Evolutionary conservation across 1,140 invertebrate genomes (phyloP).

Genomic region (Leptopilina boulardi): DNA sequence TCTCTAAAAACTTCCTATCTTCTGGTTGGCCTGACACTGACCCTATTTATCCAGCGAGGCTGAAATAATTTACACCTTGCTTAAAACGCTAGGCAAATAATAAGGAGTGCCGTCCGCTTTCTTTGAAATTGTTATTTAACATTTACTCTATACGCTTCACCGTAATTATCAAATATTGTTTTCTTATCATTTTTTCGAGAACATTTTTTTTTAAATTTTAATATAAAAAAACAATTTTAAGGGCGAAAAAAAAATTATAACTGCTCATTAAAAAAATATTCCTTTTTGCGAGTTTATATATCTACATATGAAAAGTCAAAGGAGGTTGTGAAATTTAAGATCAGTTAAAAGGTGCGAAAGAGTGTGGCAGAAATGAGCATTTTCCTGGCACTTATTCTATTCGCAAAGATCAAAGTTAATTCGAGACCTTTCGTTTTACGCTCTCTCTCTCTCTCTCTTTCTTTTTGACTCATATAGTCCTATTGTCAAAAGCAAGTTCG

Average conservation of each 20-base stretch:
- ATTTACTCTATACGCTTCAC: background rate
- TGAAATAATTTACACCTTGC: conserved; percentile 5
- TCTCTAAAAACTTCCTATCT: background rate
- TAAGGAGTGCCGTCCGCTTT: background rate
- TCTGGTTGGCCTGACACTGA: conserved; percentile 1
- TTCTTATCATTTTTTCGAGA: background rate
- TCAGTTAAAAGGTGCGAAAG: conserved; percentile 1
- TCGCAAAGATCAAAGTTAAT: conserved; percentile 48
- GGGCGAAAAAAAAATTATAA: background rate
- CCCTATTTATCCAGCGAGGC: conserved; percentile 16
- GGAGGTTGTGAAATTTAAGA: conserved; percentile 16
- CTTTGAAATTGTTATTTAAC: background rate
- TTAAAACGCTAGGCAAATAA: background rate
- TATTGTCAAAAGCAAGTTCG: conserved; percentile 38
- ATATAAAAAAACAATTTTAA: no score
- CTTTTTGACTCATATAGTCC: no score
- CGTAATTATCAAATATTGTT: background rate
- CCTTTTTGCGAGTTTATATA: background rate
- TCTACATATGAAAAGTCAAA: no score
- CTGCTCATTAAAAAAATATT: background rate
- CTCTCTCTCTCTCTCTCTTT: no score
- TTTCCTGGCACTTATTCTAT: conserved; percentile 37
- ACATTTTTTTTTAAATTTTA: background rate
- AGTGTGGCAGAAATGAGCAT: background rate
- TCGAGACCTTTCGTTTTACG: conserved; percentile 30